Base-by-base conservation (phyloP, 2,113 vertebrate genomes). In the Acanthochromis polyacanthus region DNA sequence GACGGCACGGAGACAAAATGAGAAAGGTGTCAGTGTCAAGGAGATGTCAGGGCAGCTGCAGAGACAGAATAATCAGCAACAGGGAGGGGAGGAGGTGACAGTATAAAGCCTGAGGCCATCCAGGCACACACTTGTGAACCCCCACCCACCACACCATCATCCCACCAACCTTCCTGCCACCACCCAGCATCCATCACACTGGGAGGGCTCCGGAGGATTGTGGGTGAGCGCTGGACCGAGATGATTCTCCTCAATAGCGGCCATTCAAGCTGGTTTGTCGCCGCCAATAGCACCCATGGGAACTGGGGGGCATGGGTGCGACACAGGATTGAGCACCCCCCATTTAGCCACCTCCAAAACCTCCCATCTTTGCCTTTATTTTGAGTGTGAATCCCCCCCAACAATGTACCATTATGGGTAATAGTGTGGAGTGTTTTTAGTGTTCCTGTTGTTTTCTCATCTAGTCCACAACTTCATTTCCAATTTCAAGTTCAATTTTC, bases 251-350 rank as follows among this genome's bases (percentile, higher is more conserved):
- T 89, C 84, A 91, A 91, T 87, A 75, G 82, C 32, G 30, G 46
- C 84, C 77, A 89, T 89, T 93, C 82, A 89, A 64, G 76, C 77
- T 75, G 80, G 71, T 88, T 82, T 77, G 74, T 83, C 63, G 45
- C 80, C 64, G 52, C 79, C 82, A 88, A 92, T 70, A 74, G 90
- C 86, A 82, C 89, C 91, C 91, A 90, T 91, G 87, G 89, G 92
- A 93, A 90, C 80, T 23, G 20, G 7, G 48, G 38, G 22, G 62
- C 45, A 76, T 65, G 55, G 69, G 88, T 63, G 76, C 69, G 32
- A 17, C 40, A 16, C 46, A 52, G 64, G 30, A 36, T 1, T 2
- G 40, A 67, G 53, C 17, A 28, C 68, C 16, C 43, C 7, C 67
- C 62, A 22, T 43, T 11, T 46, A 28, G 28, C 12, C 68, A 55